These are phyloP conservation scores for Ifrita kowaldi DNA, from an alignment of 2,113 vertebrate genomes.

Conservation along the genomic window DNA sequence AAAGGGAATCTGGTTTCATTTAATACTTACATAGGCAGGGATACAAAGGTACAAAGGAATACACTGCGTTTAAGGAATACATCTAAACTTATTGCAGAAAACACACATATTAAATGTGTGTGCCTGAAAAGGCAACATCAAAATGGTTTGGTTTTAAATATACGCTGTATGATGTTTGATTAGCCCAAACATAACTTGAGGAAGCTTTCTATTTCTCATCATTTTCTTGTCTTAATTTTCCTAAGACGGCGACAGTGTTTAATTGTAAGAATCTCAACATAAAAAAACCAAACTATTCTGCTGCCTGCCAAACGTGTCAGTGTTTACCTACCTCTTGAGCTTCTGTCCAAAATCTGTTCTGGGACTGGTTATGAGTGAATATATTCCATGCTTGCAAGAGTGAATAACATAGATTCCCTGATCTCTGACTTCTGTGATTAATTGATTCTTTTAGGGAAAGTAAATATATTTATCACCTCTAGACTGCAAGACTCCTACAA, in stretches of 20 bases:
- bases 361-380: background rate
- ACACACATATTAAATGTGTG: background rate
- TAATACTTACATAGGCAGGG: background rate
- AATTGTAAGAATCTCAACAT: background rate
- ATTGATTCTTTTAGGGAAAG: slow-evolving; percentile 9
- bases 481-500: background rate
- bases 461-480: slow-evolving; percentile 42
- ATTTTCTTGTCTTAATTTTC: background rate
- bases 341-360: background rate
- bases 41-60: background rate
- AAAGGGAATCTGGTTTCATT: background rate
- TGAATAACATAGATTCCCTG: background rate
- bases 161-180: background rate
- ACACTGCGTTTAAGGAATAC: background rate
- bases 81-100: background rate
- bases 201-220: background rate
- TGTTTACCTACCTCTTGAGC: background rate
- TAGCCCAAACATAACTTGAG: background rate
- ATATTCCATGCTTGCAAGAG: background rate
- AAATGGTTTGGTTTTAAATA: background rate
- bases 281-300: background rate
- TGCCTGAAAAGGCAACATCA: background rate
- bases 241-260: background rate
- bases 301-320: background rate
- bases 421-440: slow-evolving; percentile 8